Conservation (phyloP, 2,797 vertebrate species). For the Pseudochirops cupreus region DNA sequence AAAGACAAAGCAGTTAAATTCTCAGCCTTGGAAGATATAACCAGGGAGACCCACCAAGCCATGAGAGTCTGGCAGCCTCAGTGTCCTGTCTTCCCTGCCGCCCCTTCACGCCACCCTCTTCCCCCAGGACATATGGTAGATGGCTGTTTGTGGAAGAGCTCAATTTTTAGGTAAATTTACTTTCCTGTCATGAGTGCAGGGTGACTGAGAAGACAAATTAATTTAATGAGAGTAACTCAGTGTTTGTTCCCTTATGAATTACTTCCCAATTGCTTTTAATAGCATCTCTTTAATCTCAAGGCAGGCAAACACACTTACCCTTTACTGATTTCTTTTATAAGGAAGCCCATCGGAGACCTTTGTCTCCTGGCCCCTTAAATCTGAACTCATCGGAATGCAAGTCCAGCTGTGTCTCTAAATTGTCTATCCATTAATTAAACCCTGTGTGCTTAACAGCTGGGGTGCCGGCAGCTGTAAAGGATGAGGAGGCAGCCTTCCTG, state of each 20-base stretch:
- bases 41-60: slow-evolving; percentile 14
- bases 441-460: slow-evolving; percentile 66
- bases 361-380: slow-evolving; percentile 63
- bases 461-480: slow-evolving; percentile 63
- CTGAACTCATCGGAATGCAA: slow-evolving; percentile 68
- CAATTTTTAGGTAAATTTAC: slow-evolving; percentile 75
- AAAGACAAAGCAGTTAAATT: slow-evolving; percentile 49
- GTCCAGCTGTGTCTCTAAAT: slow-evolving; percentile 65
- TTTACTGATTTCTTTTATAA: slow-evolving; percentile 77
- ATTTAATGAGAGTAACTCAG: slow-evolving; percentile 69
- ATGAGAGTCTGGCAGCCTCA: slow-evolving; percentile 8
- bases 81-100: not conserved
- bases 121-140: slow-evolving; percentile 49
- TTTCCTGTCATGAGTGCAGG: slow-evolving; percentile 67
- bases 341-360: slow-evolving; percentile 74
- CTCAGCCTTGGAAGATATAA: slow-evolving; percentile 37
- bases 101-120: not conserved
- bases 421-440: slow-evolving; percentile 77
- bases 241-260: slow-evolving; percentile 73
- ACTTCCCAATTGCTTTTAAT: slow-evolving; percentile 77
- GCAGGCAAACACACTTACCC: slow-evolving; percentile 69
- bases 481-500: slow-evolving; percentile 70
- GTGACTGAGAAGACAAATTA: slow-evolving; percentile 79
- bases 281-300: slow-evolving; percentile 72
- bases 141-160: slow-evolving; percentile 70